Evolutionary conservation across 1,140 invertebrate species (phyloP).

Genomic region (Drosophila mauritiana): DNA sequence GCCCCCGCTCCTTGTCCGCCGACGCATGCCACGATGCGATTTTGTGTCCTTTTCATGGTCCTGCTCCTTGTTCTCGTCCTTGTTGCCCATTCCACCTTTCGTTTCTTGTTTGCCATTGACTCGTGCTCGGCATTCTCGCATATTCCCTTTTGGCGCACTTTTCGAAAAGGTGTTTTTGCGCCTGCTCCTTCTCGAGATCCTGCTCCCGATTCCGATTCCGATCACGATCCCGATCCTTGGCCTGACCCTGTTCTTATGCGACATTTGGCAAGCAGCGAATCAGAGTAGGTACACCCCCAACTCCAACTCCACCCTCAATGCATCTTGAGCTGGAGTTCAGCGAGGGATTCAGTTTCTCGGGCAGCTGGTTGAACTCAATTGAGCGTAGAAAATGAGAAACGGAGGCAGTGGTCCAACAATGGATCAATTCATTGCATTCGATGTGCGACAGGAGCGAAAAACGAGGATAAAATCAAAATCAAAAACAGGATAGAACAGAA

Average conservation of each 20-base stretch:
- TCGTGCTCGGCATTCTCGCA: slow-evolving; percentile 22
- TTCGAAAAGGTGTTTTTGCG: slow-evolving; percentile 38
- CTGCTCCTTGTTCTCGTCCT: slow-evolving; percentile 19
- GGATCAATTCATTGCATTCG: slow-evolving; percentile 20
- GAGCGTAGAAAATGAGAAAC: slow-evolving; percentile 19
- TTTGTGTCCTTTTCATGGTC: slow-evolving; percentile 45
- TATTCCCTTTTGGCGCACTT: slow-evolving; percentile 55
- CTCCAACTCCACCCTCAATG: slow-evolving; percentile 12
- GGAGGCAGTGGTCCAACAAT: slow-evolving; percentile 34
- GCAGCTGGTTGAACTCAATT: slow-evolving; percentile 46
- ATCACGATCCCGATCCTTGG: not conserved
- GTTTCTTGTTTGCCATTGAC: slow-evolving; percentile 32
- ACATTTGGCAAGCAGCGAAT: slow-evolving; percentile 62
- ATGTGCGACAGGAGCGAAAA: slow-evolving; percentile 14
- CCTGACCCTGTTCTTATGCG: slow-evolving; percentile 40
- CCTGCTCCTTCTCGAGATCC: slow-evolving; percentile 12
- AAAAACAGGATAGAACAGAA: not conserved
- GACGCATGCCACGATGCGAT: slow-evolving; percentile 44
- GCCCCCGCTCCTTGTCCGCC: slow-evolving; percentile 12
- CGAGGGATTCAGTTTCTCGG: slow-evolving; percentile 14
- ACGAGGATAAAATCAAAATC: not conserved
- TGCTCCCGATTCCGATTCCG: not conserved
- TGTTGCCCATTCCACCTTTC: not conserved
- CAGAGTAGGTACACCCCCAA: slow-evolving; percentile 47
- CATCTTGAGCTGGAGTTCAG: not conserved